Evolutionary conservation across 2,797 vertebrate species (phyloP), one percentile per base, ranked within the genome.

Genomic region (Naso thynnoides): DNA sequence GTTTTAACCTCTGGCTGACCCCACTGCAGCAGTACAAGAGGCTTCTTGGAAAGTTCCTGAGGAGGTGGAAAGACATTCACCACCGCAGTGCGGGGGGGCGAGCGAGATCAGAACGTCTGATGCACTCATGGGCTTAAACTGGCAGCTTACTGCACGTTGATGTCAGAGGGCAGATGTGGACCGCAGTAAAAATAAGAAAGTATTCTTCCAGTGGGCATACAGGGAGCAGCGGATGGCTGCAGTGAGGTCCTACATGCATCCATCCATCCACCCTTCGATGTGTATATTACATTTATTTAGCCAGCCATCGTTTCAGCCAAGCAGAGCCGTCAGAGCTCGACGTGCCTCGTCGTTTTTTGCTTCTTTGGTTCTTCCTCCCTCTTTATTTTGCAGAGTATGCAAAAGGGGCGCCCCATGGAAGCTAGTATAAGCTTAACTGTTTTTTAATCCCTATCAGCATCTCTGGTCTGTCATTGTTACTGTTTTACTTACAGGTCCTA

Each of bases 1-100:
- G 86, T 93, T 94, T 94, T 94, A 94, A 95, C 94, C 94, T 95
- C 89, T 76, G 83, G 47, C 68, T 92, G 92, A 95, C 93, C 94
- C 85, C 76, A 85, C 76, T 72, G 84, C 92, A 85, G 89, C 89
- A 84, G 91, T 89, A 92, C 90, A 82, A 29, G 41, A 61, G 65
- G 85, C 91, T 92, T 94, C 89, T 91, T 89, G 79, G 89, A 94
- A 90, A 89, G 87, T 92, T 92, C 86, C 86, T 80, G 79, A 52
- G 54, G 72, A 76, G 63, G 50, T 39, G 55, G 45, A 57, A 59
- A 66, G 70, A 83, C 53, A 52, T 19, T 70, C 63, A 64, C 56
- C 75, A 10, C 47, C 44, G 63, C 21, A 1, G 38, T 47, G 11
- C 23, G 10, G 21, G 49, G 52, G 26, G n/a, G n/a, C n/a, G n/a